These are phyloP conservation scores for Bos javanicus DNA, from an alignment of 2,113 vertebrate genomes.

Conservation along the genomic window DNA sequence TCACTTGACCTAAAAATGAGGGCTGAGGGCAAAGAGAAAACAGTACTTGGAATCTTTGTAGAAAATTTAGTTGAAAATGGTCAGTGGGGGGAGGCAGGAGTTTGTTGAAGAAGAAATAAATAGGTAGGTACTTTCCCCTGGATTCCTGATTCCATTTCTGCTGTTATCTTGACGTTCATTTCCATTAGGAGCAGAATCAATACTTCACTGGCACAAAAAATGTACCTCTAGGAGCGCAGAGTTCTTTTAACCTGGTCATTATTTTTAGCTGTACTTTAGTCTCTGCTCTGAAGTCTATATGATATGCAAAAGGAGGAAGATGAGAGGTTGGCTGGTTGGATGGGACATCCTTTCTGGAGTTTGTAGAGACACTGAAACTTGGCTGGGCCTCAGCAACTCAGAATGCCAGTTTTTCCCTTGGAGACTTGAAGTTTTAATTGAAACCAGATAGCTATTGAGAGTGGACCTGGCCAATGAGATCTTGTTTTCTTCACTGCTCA, in stretches of 20 bases:
- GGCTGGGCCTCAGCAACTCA: slow-evolving; percentile 60
- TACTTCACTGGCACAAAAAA: slow-evolving; percentile 33
- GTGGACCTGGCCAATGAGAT: slow-evolving; percentile 79
- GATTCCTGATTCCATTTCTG: slow-evolving; percentile 13
- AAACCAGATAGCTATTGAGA: slow-evolving; percentile 85
- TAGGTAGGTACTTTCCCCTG: neutral
- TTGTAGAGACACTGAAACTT: slow-evolving; percentile 58
- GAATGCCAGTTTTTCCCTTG: slow-evolving; percentile 68
- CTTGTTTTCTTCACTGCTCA: slow-evolving; percentile 79
- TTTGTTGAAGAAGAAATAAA: slow-evolving; percentile 41
- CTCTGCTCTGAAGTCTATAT: slow-evolving; percentile 13
- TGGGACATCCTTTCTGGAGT: slow-evolving; percentile 70
- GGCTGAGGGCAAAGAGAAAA: neutral
- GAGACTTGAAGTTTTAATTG: slow-evolving; percentile 83
- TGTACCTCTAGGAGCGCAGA: neutral
- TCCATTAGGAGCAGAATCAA: slow-evolving; percentile 11
- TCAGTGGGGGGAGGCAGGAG: neutral
- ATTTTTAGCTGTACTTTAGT: slow-evolving; percentile 48
- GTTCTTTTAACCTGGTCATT: neutral
- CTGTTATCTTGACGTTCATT: slow-evolving; percentile 50
- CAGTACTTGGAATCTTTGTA: neutral
- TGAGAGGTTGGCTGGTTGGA: slow-evolving; percentile 41
- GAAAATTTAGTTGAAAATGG: neutral
- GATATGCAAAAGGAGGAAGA: neutral
- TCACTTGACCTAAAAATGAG: neutral